Conservation (phyloP, 2,113 vertebrate genomes). For the chimpanzee (Pan troglodytes) region NHGRI_mPanTro3-v2.1_pri NC_072398.2:82136001-82136500, state of each 20-base stretch:
- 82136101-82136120: neutral
- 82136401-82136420: slow-evolving; percentile 59
- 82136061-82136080: neutral
- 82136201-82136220: neutral
- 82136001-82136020: neutral
- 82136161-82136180: neutral
- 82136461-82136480: slow-evolving; percentile 39
- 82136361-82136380: slow-evolving; percentile 45
- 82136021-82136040: slow-evolving; percentile 32
- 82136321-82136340: slow-evolving; percentile 3
- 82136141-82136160: slow-evolving; percentile 24
- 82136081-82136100: neutral
- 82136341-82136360: slow-evolving; percentile 11
- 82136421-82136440: slow-evolving; percentile 46
- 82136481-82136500: slow-evolving; percentile 11
- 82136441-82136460: slow-evolving; percentile 56
- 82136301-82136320: neutral
- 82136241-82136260: slow-evolving; percentile 16
- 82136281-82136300: neutral
- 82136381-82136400: slow-evolving; percentile 56
- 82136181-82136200: slow-evolving; percentile 35
- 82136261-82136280: neutral
- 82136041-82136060: slow-evolving; percentile 5
- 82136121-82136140: neutral
- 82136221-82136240: slow-evolving; percentile 8